These are phyloP conservation scores for Drosophila miranda DNA, from an alignment of 1,140 invertebrate genomes.

Conservation along the genomic window DNA sequence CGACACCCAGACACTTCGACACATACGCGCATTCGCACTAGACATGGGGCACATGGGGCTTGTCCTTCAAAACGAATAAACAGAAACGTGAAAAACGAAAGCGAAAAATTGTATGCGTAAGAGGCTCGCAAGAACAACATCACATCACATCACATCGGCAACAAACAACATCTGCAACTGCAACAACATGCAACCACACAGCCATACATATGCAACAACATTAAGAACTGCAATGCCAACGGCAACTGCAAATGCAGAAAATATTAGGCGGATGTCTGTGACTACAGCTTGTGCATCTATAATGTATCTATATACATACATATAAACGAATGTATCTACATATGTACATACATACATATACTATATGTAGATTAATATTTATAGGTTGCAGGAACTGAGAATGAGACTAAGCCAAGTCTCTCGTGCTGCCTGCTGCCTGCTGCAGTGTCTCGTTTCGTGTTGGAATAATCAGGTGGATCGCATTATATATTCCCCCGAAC, in stretches of 20 bases:
- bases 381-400: conserved; percentile 54
- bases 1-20: conserved; percentile 69
- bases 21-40: conserved; percentile 20
- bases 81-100: conserved; percentile 65
- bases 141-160: conserved; percentile 6
- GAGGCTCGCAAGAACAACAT: conserved; percentile 38
- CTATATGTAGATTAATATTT: conserved; percentile 60
- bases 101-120: conserved; percentile 73
- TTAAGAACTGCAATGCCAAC: conserved; percentile 29
- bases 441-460: too few relatives aligned
- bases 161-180: conserved; percentile 13
- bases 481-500: neutral
- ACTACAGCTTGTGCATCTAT: conserved; percentile 70
- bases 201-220: conserved; percentile 7
- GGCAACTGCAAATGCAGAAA: conserved; percentile 47
- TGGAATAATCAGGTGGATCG: conserved; percentile 25
- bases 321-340: conserved; percentile 18
- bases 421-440: too few relatives aligned
- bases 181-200: neutral
- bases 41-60: conserved; percentile 28
- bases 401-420: conserved; percentile 37
- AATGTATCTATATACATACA: conserved; percentile 47
- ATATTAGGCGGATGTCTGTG: conserved; percentile 76
- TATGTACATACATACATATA: neutral
- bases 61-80: conserved; percentile 77